These are phyloP conservation scores for Marasmarcha lunaedactyla DNA, from an alignment of 2,888 invertebrate genomes.

Conservation along the genomic window DNA sequence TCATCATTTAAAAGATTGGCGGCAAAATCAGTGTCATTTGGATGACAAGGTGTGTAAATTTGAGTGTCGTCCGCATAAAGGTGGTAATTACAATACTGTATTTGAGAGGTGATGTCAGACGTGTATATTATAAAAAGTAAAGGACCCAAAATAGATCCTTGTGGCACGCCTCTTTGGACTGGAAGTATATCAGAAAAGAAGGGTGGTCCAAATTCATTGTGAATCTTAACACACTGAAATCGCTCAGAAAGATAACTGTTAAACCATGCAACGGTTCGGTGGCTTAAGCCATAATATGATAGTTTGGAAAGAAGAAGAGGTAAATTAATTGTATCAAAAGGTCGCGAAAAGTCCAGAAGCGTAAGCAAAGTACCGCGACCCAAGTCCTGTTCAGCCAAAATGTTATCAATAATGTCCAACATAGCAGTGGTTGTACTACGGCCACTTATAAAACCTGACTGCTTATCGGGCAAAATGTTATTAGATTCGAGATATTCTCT, in stretches of 20 bases:
- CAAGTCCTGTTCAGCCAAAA: not conserved
- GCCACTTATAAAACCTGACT: slow-evolving; percentile 7
- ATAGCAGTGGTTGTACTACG: slow-evolving; percentile 4
- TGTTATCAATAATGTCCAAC: slow-evolving; percentile 2
- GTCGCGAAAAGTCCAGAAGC: slow-evolving; percentile 9
- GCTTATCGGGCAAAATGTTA: slow-evolving; percentile 3
- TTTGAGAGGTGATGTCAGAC: not conserved
- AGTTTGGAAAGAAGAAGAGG: slow-evolving; percentile 12
- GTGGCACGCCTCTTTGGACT: slow-evolving; percentile 1
- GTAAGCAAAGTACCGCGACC: slow-evolving; percentile 3
- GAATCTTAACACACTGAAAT: not conserved
- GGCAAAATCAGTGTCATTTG: not conserved
- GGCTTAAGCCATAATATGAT: slow-evolving; percentile 11
- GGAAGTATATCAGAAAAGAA: not conserved
- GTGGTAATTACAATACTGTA: not conserved
- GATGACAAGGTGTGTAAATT: not conserved
- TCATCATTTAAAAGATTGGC: not conserved
- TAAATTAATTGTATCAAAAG: slow-evolving; percentile 13
- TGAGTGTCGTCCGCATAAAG: slow-evolving; percentile 1
- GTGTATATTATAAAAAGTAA: not conserved
- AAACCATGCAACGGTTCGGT: slow-evolving; percentile 4
- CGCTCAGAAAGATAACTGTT: not conserved
- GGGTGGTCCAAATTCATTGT: not conserved
- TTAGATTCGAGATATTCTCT: slow-evolving; percentile 4
- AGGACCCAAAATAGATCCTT: slow-evolving; percentile 3